These are phyloP conservation scores for Chaenogobius annularis DNA, from an alignment of 2,113 vertebrate species.

Conservation along the genomic window DNA sequence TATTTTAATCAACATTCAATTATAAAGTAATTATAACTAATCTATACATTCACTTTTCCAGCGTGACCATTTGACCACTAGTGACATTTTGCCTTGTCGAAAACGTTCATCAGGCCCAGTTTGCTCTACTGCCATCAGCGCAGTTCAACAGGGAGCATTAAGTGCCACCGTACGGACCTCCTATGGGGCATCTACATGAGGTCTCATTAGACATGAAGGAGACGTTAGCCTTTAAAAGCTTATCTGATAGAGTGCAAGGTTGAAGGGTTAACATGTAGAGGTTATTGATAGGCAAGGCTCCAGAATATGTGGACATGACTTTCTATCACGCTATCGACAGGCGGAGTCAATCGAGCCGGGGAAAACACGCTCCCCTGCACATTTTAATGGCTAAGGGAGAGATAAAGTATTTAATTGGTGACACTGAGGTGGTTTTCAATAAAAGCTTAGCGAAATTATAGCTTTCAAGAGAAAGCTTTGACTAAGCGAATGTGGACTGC, in stretches of 20 bases:
- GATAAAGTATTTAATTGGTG: constrained; percentile 15
- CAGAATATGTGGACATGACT: constrained; percentile 37
- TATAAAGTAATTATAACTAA: too few species aligned
- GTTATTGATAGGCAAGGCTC: constrained; percentile 35
- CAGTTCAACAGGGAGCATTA: constrained; percentile 29
- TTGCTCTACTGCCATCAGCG: constrained; percentile 8
- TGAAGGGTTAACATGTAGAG: constrained; percentile 31
- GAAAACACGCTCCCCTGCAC: constrained; percentile 27
- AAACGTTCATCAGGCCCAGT: background rate
- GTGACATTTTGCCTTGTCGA: background rate
- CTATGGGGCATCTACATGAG: constrained; percentile 11
- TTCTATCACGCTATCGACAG: constrained; percentile 35
- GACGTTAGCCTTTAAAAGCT: constrained; percentile 35
- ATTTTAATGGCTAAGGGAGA: constrained; percentile 18
- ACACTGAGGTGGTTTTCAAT: constrained; percentile 10
- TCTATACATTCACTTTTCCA: too few species aligned
- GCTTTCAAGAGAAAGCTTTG: constrained; percentile 11
- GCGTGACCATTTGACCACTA: too few species aligned
- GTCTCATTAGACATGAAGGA: constrained; percentile 48
- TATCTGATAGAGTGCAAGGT: constrained; percentile 35
- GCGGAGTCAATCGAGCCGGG: constrained; percentile 24
- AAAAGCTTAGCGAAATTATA: constrained; percentile 1
- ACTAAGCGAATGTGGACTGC: background rate
- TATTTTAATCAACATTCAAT: too few species aligned
- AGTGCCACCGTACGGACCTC: constrained; percentile 14